Evolutionary conservation across 2,113 vertebrate genomes (phyloP), one percentile per base, ranked within the genome.

Genomic region (Neodontobutis hainanensis): DNA sequence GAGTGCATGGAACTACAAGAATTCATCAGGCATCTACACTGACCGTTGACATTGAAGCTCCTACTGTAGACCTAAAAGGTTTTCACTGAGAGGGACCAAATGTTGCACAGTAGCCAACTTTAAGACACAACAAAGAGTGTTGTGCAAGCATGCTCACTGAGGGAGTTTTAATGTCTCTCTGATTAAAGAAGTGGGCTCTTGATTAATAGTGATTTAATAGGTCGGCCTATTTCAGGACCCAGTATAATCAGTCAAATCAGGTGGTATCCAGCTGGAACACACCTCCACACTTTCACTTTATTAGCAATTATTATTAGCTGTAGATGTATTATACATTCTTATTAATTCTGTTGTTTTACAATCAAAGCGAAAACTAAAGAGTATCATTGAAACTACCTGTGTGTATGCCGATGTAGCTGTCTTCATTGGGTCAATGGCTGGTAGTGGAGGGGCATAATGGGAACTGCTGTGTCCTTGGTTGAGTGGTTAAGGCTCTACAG

Each of bases 171-270:
- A 87, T 79, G 65, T 70, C 70, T 73, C 58, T 73, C 68, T 72
- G 73, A 81, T 86, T 86, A 87, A 85, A 85, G 80, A 87, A 76
- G 34, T 65, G 27, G 50, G 76, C 75, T 83, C 77, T 77, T 87
- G 86, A 89, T 89, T 88, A 89, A 83, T 81, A 82, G 48, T 66
- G 19, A 70, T 80, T 86, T 89, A 86, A 85, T 84, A 83, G 84
- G 68, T 61, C 66, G 38, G 75, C 75, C 85, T 89, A 86, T 87
- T 90, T 89, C 78, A 82, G 81, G 83, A 87, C 70, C 73, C 57
- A 3, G 68, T 73, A 84, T 90, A 85, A 88, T 89, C 83, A 90
- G 81, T 65, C 69, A 83, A 87, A 78, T 85, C 70, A 84, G 84
- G 81, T 83, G 86, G 73, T 78, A 68, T 79, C 67, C 58, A 14